Percentiles rank a stretch among this genome's conserved stretches.
These are phyloP conservation scores for Scaptomyza montana DNA, from an alignment of 1,140 invertebrate genomes.

Conservation along the genomic window DNA sequence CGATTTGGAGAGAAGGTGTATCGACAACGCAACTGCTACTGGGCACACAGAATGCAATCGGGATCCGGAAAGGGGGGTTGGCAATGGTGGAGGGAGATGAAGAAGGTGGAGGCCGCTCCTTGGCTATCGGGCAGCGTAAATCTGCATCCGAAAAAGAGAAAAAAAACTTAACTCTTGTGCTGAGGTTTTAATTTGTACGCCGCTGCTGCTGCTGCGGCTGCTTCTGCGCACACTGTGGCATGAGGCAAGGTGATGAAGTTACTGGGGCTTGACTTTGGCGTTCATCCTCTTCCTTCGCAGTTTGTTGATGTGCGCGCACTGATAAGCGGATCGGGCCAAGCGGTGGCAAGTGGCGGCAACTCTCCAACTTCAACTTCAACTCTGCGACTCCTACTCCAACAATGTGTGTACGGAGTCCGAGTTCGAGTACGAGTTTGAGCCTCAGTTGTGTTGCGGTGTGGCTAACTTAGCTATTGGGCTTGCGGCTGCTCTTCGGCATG, in stretches of 20 bases:
- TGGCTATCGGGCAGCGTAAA: conserved; percentile 65
- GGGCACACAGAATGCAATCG: conserved; percentile 68
- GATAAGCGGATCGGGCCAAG: conserved; percentile 61
- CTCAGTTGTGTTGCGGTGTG: conserved; percentile 8
- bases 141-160: conserved; percentile 59
- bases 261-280: conserved; percentile 49
- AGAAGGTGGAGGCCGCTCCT: conserved; percentile 37
- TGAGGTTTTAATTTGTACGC: conserved; percentile 81
- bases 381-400: conserved; percentile 26
- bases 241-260: conserved; percentile 72
- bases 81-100: not conserved
- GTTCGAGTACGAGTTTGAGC: conserved; percentile 6
- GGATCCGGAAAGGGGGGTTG: not conserved
- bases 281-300: conserved; percentile 22
- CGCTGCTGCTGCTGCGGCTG: conserved; percentile 29
- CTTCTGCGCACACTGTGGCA: conserved; percentile 48
- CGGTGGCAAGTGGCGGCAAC: conserved; percentile 47
- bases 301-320: conserved; percentile 72
- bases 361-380: conserved; percentile 17
- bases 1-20: conserved; percentile 83
- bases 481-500: conserved; percentile 52
- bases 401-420: not conserved
- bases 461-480: conserved; percentile 33
- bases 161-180: conserved; percentile 46
- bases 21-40: conserved; percentile 84